A percentile compares a stretch with the other conserved stretches of the same genome.
Conservation (phyloP, 2,888 invertebrate species). For the Leucania comma region DNA sequence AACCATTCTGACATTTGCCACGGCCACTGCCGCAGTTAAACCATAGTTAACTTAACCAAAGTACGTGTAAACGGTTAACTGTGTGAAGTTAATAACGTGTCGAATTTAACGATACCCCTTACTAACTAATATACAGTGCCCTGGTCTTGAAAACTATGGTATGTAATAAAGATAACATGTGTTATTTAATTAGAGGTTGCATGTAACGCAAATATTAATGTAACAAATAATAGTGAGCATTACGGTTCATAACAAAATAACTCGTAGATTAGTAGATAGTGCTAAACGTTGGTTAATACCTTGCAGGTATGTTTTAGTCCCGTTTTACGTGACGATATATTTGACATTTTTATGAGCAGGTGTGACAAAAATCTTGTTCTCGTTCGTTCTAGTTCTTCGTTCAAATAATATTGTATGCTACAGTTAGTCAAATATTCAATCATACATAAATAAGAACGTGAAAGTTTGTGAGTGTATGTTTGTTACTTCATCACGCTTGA, state of each 20-base stretch:
- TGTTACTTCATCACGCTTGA: too few relatives aligned
- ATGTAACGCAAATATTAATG: constrained; percentile 16
- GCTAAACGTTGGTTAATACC: not conserved
- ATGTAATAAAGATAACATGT: too few relatives aligned
- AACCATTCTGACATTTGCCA: not conserved
- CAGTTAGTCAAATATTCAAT: too few relatives aligned
- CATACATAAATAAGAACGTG: too few relatives aligned
- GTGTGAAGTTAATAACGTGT: constrained; percentile 35
- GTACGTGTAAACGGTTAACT: constrained; percentile 25
- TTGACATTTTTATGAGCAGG: too few relatives aligned
- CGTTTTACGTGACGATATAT: too few relatives aligned
- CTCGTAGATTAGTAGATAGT: constrained; percentile 14
- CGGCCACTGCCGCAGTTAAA: constrained; percentile 7
- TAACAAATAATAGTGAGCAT: constrained; percentile 21
- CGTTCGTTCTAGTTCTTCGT: too few relatives aligned
- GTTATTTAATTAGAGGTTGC: constrained; percentile 2
- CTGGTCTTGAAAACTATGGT: constrained; percentile 17
- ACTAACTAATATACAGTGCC: constrained; percentile 16
- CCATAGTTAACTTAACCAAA: constrained; percentile 14
- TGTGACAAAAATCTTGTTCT: too few relatives aligned
- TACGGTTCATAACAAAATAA: constrained; percentile 11
- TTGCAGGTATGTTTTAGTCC: too few relatives aligned
- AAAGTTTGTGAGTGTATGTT: too few relatives aligned
- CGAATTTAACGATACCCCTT: constrained; percentile 17
- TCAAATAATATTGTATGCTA: too few relatives aligned